phyloP scores from a whole-genome alignment of 1,140 invertebrate species.

The Drosophila ironensis region DNA sequence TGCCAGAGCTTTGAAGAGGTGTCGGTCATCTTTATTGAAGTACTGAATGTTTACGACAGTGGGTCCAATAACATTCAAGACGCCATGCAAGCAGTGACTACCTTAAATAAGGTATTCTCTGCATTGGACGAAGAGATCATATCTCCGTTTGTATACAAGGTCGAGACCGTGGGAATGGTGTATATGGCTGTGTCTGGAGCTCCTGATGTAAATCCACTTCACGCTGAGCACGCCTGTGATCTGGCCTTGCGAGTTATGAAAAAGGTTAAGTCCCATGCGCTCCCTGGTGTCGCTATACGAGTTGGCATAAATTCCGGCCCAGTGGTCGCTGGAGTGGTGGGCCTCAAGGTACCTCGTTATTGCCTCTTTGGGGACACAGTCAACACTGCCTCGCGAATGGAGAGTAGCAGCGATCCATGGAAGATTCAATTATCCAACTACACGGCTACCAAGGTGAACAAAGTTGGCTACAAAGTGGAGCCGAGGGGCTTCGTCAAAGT shows the following conservation, averaged over 20 bases:
- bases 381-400: slow-evolving; percentile 93
- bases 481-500: slow-evolving; percentile 87
- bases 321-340: slow-evolving; percentile 90
- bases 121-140: slow-evolving; percentile 86
- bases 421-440: slow-evolving; percentile 81
- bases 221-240: slow-evolving; percentile 92
- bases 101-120: slow-evolving; percentile 92
- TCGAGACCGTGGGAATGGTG: slow-evolving; percentile 92
- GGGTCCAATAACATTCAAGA: slow-evolving; percentile 84
- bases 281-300: slow-evolving; percentile 85
- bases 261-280: slow-evolving; percentile 84
- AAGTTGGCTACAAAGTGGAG: slow-evolving; percentile 85
- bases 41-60: slow-evolving; percentile 79
- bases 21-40: slow-evolving; percentile 83
- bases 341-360: slow-evolving; percentile 88
- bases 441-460: slow-evolving; percentile 73
- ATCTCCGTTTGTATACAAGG: slow-evolving; percentile 84
- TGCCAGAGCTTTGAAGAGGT: slow-evolving; percentile 85
- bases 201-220: slow-evolving; percentile 88
- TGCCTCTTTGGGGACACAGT: slow-evolving; percentile 94
- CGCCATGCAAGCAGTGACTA: slow-evolving; percentile 91
- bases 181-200: slow-evolving; percentile 94
- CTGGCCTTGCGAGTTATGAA: slow-evolving; percentile 86
- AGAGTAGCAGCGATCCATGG: slow-evolving; percentile 78
- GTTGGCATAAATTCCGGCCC: slow-evolving; percentile 90